These are phyloP conservation scores for Micromys minutus DNA, from an alignment of 2,113 vertebrate genomes.

Conservation along the genomic window DNA sequence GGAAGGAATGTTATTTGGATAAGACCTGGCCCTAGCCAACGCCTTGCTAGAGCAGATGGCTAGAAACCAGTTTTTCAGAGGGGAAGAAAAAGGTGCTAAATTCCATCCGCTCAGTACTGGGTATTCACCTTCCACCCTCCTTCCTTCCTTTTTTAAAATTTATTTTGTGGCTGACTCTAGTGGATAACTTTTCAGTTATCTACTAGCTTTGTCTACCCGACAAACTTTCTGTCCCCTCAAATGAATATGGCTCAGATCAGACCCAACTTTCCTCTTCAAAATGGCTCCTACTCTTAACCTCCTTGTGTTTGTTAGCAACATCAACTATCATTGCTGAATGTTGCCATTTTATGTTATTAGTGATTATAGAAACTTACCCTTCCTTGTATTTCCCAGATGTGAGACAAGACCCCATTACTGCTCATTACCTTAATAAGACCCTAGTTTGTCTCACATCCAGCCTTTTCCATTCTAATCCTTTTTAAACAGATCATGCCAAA, in stretches of 20 bases:
- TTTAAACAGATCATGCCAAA: background rate
- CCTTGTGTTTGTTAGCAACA: background rate
- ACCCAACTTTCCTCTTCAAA: background rate
- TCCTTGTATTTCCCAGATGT: background rate
- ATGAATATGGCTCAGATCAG: background rate
- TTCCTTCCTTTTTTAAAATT: background rate
- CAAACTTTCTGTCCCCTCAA: background rate
- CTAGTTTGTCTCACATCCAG: background rate
- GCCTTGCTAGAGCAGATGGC: background rate
- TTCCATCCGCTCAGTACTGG: background rate
- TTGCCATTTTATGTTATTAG: background rate
- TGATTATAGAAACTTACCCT: background rate
- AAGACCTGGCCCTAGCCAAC: background rate
- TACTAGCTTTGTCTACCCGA: background rate
- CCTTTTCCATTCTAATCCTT: background rate
- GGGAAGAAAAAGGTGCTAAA: slow-evolving; percentile 1
- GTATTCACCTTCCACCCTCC: background rate
- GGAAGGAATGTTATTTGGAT: slow-evolving; percentile 63
- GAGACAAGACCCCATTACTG: background rate
- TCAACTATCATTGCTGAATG: background rate
- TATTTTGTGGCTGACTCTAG: background rate
- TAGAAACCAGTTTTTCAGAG: background rate
- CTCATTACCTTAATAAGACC: background rate
- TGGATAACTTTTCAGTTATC: background rate
- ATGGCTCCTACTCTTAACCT: background rate